Base-by-base conservation (phyloP, 2,888 invertebrate species). In the Selenia dentaria region DNA sequence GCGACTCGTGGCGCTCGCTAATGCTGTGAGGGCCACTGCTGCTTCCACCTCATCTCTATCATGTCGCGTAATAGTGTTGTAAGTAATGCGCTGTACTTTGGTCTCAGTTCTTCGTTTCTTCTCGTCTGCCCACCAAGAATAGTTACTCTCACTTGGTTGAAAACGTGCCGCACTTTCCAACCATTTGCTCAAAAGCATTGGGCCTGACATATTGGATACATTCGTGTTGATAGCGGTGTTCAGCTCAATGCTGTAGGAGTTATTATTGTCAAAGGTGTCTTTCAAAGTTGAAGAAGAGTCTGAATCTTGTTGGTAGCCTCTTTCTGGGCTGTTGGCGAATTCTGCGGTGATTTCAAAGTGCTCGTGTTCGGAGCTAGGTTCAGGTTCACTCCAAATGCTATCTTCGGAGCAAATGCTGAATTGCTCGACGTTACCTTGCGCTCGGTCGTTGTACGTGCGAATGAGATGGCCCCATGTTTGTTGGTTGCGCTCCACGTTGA, bases 381-480 rank as follows among this genome's bases (percentile, higher is more conserved):
- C 93, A n/a, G 86, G 84, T 65, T 95, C 95, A 61, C 94, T 94
- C 95, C 95, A 95, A 67, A 95, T 95, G 79, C 95, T 95, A 71
- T 95, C 95, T 49, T 94, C 94, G 0, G 95, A 95, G 57, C 94
- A 94, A 62, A 95, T 95, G 74, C 95, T 95, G 74, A 95, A 95
- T 70, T 95, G 95, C 67, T 95, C 95, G 3, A 95, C 95, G 75
- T 95, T 95, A 6, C 95, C 95, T 51, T 94, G 93, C 0, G 95
- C 95, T 57, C 94, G 94, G 52, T 92, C 92, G 72, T 95, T 95
- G 82, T 95, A 95, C 6, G 94, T 93, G 61, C 93, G 93, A 45
- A 93, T 95, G 3, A 95, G 87, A 70, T 94, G 93, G 1, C 94
- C 94, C 95, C 95, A 95, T 0, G 95, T 94, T 63, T 93, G 93